A percentile compares a stretch with the other conserved stretches of the same genome.
phyloP scores from a whole-genome alignment of 2,888 invertebrate species.

The Drosophila anceps region DNA sequence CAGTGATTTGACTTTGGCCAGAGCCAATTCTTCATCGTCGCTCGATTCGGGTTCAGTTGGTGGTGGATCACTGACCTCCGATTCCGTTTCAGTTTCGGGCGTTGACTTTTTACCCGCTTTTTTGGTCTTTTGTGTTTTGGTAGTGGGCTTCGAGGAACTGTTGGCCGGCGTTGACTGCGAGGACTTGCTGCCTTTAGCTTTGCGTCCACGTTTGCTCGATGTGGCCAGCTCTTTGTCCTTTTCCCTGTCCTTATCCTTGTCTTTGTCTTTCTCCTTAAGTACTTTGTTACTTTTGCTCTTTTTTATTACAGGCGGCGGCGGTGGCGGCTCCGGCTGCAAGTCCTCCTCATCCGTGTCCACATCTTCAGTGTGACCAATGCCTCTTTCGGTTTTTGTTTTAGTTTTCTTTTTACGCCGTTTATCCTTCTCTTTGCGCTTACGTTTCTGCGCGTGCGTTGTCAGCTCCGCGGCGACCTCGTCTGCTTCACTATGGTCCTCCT shows the following conservation, averaged over 20 bases:
- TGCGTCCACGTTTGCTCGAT: slow-evolving; percentile 60
- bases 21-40: slow-evolving; percentile 67
- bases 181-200: slow-evolving; percentile 55
- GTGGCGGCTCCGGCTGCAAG: slow-evolving; percentile 49
- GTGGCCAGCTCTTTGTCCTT: slow-evolving; percentile 41
- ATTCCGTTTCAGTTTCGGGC: slow-evolving; percentile 56
- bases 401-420: slow-evolving; percentile 84
- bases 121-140: slow-evolving; percentile 72
- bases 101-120: slow-evolving; percentile 55
- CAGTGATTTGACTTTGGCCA: slow-evolving; percentile 59
- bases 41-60: slow-evolving; percentile 57
- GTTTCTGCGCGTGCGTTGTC: slow-evolving; percentile 67
- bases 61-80: slow-evolving; percentile 55
- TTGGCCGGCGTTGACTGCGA: slow-evolving; percentile 2
- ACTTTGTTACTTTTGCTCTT: slow-evolving; percentile 60
- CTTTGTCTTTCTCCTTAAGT: slow-evolving; percentile 59
- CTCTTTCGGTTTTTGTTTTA: slow-evolving; percentile 67
- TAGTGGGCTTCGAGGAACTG: slow-evolving; percentile 40
- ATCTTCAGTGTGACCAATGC: slow-evolving; percentile 45
- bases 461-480: slow-evolving; percentile 22
- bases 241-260: slow-evolving; percentile 37
- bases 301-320: slow-evolving; percentile 39
- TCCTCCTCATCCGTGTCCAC: slow-evolving; percentile 71
- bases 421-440: slow-evolving; percentile 85
- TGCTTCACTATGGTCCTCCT: slow-evolving; percentile 43